Percentiles rank a stretch among this genome's conserved stretches.
Evolutionary conservation across 2,888 invertebrate genomes (phyloP).

Genomic region (Alentia gelatinosa): DNA sequence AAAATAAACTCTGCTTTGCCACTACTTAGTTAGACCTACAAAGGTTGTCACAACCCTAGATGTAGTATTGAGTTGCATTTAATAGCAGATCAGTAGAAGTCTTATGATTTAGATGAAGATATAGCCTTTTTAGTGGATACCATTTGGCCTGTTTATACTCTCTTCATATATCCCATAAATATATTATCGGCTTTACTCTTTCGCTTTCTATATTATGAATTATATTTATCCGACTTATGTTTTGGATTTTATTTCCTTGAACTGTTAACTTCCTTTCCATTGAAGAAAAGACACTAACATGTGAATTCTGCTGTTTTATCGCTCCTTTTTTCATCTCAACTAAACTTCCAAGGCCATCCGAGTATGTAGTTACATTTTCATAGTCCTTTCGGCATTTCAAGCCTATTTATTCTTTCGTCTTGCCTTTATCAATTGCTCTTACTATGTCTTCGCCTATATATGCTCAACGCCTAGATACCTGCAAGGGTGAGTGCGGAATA

Average conservation of each 20-base stretch:
- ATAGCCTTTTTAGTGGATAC: not conserved
- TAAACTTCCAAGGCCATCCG: conserved; percentile 49
- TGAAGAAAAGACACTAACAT: conserved; percentile 12
- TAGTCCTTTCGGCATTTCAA: not conserved
- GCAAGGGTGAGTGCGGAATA: not conserved
- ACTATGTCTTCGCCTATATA: not conserved
- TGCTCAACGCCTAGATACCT: not conserved
- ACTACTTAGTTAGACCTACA: too few species aligned
- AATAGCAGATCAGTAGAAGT: not conserved
- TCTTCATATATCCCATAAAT: not conserved
- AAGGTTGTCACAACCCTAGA: not conserved
- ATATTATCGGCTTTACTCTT: not conserved
- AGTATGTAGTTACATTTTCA: conserved; percentile 36
- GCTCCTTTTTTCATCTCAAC: conserved; percentile 36
- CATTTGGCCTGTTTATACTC: not conserved
- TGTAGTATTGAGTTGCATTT: not conserved
- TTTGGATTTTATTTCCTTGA: not conserved
- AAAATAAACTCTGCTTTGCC: too few species aligned
- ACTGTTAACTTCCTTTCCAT: not conserved
- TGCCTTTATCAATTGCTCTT: conserved; percentile 2
- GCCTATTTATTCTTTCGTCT: not conserved
- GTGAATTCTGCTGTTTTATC: conserved; percentile 38
- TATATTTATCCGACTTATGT: not conserved
- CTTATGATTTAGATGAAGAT: not conserved
- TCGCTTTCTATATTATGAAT: not conserved